Evolutionary conservation across 1,140 invertebrate genomes (phyloP).

Genomic region (Colletes gigas): DNA sequence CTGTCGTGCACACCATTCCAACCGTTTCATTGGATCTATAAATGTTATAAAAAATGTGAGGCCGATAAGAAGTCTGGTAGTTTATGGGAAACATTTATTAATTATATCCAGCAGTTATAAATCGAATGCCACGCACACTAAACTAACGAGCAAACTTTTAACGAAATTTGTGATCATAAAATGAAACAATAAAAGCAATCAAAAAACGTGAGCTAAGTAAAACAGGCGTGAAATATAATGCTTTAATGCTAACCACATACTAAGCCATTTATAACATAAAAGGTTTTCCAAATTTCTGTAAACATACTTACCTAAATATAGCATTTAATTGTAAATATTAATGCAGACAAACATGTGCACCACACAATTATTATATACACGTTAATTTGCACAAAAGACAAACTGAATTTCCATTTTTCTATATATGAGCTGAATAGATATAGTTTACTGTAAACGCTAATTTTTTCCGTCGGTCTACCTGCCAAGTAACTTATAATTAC

Average conservation of each 20-base stretch:
- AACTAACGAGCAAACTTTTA: conserved; percentile 16
- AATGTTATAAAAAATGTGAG: conserved; percentile 15
- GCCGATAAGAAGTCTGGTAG: not conserved
- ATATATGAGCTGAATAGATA: conserved; percentile 31
- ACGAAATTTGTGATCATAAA: not conserved
- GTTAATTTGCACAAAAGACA: conserved; percentile 24
- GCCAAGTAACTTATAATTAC: conserved; percentile 36
- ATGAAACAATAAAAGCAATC: conserved; percentile 28
- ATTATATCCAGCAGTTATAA: not conserved
- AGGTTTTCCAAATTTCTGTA: not conserved
- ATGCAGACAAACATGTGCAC: conserved; percentile 14
- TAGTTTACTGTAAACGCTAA: conserved; percentile 7
- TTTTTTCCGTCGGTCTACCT: not conserved
- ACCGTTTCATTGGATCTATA: conserved; percentile 74
- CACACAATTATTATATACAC: conserved; percentile 20
- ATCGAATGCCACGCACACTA: not conserved
- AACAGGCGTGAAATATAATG: conserved; percentile 21
- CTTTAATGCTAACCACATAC: conserved; percentile 25
- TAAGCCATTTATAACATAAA: conserved; percentile 27
- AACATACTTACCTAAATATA: conserved; percentile 47
- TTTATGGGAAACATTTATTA: not conserved
- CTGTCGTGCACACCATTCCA: conserved; percentile 66
- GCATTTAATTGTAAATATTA: conserved; percentile 37
- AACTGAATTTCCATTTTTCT: conserved; percentile 11
- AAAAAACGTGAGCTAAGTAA: not conserved